phyloP scores from a whole-genome alignment of 2,888 invertebrate species.

The Meandrusa payeni region DNA sequence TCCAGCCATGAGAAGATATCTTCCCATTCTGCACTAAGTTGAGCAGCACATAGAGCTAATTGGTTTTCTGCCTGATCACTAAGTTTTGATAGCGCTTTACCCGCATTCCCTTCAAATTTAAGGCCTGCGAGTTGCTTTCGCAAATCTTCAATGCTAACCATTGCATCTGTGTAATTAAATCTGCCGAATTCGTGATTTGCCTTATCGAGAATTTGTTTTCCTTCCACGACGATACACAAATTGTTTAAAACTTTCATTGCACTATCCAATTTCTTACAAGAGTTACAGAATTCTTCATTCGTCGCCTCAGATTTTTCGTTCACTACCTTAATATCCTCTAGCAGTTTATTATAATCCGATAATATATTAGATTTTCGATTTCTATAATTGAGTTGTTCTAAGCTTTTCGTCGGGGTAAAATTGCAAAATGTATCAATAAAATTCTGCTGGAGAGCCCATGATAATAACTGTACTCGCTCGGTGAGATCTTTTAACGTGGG shows the following conservation, averaged over 20 bases:
- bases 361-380: slow-evolving; percentile 57
- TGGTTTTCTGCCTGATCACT: slow-evolving; percentile 62
- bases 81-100: slow-evolving; percentile 50
- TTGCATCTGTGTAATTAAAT: slow-evolving; percentile 58
- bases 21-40: slow-evolving; percentile 70
- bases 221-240: slow-evolving; percentile 53
- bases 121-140: slow-evolving; percentile 44
- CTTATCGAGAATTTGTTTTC: slow-evolving; percentile 51
- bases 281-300: slow-evolving; percentile 52
- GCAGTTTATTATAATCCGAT: slow-evolving; percentile 43
- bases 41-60: slow-evolving; percentile 58
- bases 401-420: slow-evolving; percentile 59
- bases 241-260: slow-evolving; percentile 46
- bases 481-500: slow-evolving; percentile 53
- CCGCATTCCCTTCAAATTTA: slow-evolving; percentile 54
- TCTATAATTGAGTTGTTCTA: slow-evolving; percentile 65
- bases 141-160: slow-evolving; percentile 49
- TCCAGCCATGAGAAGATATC: slow-evolving; percentile 68
- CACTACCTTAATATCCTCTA: slow-evolving; percentile 41
- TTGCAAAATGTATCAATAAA: slow-evolving; percentile 59
- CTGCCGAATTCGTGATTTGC: slow-evolving; percentile 63
- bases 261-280: slow-evolving; percentile 45
- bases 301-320: slow-evolving; percentile 40
- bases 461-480: slow-evolving; percentile 61
- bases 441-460: slow-evolving; percentile 65